Conservation (phyloP, 1,140 invertebrate species). For the Cydia amplana region DNA sequence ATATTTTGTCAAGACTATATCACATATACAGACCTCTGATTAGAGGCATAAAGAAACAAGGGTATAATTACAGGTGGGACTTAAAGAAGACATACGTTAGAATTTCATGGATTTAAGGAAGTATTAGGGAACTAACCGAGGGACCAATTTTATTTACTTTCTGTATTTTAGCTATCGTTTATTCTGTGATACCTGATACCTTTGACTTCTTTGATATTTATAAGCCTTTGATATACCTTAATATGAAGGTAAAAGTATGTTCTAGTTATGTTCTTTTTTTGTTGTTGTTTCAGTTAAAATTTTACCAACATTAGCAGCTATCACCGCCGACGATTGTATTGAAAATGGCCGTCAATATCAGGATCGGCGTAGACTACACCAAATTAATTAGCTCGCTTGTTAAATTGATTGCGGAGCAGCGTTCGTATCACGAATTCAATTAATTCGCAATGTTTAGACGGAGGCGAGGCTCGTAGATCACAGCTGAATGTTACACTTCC, state of each 20-base stretch:
- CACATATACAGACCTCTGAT: background rate
- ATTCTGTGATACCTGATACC: background rate
- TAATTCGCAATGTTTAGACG: conserved; percentile 32
- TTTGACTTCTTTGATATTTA: background rate
- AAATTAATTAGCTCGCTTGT: conserved; percentile 29
- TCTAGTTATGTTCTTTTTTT: too few species aligned
- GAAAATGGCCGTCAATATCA: conserved; percentile 4
- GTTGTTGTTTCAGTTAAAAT: background rate
- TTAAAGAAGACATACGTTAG: too few species aligned
- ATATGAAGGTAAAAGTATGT: background rate
- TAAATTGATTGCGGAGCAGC: conserved; percentile 25
- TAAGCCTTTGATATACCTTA: background rate
- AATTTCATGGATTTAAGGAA: too few species aligned
- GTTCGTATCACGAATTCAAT: conserved; percentile 32
- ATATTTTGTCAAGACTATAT: background rate
- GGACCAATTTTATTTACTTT: too few species aligned
- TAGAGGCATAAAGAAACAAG: background rate
- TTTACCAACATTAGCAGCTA: background rate
- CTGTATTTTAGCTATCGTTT: too few species aligned
- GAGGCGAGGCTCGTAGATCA: conserved; percentile 19
- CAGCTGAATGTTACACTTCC: conserved; percentile 16
- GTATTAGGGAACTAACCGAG: too few species aligned
- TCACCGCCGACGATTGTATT: background rate
- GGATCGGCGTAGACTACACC: conserved; percentile 4
- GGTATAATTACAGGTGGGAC: too few species aligned